Percentiles rank a stretch among this genome's conserved stretches.
phyloP scores from a whole-genome alignment of 2,113 vertebrate genomes.

The Archilochus colubris region DNA sequence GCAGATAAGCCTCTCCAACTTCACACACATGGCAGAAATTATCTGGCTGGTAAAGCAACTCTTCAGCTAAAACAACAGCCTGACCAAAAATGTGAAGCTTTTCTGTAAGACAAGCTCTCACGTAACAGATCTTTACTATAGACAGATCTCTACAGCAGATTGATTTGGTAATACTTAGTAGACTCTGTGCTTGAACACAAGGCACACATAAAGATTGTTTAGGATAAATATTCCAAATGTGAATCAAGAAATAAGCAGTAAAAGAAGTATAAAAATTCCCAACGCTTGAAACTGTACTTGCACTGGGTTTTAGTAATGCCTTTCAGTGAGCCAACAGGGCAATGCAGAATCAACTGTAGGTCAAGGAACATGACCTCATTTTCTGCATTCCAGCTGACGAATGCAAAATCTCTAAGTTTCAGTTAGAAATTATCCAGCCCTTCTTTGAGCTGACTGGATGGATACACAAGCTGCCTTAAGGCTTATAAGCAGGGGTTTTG shows the following conservation, averaged over 20 bases:
- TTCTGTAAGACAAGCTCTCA: background rate
- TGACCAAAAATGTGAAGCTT: background rate
- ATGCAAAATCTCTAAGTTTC: background rate
- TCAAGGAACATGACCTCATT: slow-evolving; percentile 35
- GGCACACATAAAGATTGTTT: background rate
- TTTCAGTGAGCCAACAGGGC: background rate
- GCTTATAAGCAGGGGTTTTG: background rate
- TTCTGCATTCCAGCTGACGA: slow-evolving; percentile 44
- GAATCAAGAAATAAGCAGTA: background rate
- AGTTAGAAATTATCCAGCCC: slow-evolving; percentile 36
- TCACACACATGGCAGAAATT: background rate
- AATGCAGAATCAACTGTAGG: slow-evolving; percentile 9
- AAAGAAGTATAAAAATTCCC: background rate
- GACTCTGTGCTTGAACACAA: background rate
- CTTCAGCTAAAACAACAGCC: background rate
- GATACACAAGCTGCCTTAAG: slow-evolving; percentile 1
- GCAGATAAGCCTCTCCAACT: background rate
- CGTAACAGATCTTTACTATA: background rate
- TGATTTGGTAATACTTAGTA: background rate
- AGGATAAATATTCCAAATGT: background rate
- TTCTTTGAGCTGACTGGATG: background rate
- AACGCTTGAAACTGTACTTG: background rate
- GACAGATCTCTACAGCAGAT: background rate
- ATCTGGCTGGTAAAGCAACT: background rate
- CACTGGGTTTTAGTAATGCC: background rate